Conservation (phyloP, 2,888 invertebrate genomes). For the Eulithis testata region DNA sequence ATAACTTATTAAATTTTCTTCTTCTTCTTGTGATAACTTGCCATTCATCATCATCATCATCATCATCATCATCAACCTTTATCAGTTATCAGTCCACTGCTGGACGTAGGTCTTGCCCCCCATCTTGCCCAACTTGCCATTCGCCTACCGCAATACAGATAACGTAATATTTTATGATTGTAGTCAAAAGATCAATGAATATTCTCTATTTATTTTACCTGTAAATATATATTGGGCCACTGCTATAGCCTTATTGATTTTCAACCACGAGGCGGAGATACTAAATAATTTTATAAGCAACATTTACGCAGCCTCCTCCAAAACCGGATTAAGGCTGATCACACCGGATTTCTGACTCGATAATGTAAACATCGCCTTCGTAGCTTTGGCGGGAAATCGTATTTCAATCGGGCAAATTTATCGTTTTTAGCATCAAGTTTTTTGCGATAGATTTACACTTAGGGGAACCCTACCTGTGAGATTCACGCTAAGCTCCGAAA, state of each 20-base stretch:
- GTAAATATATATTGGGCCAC: conserved; percentile 3
- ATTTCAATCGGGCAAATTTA: conserved; percentile 33
- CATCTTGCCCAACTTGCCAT: too few relatives aligned
- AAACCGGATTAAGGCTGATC: conserved; percentile 42
- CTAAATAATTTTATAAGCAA: conserved; percentile 40
- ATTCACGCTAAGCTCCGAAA: background rate
- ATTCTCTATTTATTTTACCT: background rate
- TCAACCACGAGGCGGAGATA: conserved; percentile 32
- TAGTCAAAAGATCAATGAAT: too few relatives aligned
- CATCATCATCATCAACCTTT: too few relatives aligned
- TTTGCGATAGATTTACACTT: conserved; percentile 21
- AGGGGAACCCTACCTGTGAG: conserved; percentile 5
- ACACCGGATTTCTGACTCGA: conserved; percentile 40
- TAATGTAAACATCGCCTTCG: conserved; percentile 38
- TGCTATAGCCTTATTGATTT: conserved; percentile 38
- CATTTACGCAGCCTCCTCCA: conserved; percentile 40
- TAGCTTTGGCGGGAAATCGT: conserved; percentile 28
- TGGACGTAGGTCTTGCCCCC: too few relatives aligned
- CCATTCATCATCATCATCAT: too few relatives aligned
- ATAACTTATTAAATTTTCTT: too few relatives aligned
- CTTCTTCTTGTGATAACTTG: too few relatives aligned
- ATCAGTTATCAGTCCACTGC: too few relatives aligned
- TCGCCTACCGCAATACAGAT: too few relatives aligned
- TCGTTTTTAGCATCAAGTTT: conserved; percentile 23
- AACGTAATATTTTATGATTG: too few relatives aligned